phyloP scores from a whole-genome alignment of 2,888 invertebrate genomes.

The Hypomecis punctinalis region DNA sequence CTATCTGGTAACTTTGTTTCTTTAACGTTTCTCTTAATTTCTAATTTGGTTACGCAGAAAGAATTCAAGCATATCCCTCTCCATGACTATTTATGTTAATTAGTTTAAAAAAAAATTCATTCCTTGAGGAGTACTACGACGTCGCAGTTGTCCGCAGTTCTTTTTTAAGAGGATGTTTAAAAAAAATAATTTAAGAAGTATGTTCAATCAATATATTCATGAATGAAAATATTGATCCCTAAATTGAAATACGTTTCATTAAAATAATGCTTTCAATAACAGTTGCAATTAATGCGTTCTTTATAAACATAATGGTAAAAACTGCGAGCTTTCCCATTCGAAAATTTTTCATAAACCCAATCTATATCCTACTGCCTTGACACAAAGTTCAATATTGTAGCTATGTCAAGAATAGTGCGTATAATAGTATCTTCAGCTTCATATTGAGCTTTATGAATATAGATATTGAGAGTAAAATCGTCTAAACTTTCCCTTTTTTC shows the following conservation, averaged over 20 bases:
- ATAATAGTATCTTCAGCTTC: constrained; percentile 14
- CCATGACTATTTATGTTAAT: no score
- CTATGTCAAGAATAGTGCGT: constrained; percentile 3
- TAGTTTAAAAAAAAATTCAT: no score
- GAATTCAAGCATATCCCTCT: no score
- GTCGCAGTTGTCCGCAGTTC: no score
- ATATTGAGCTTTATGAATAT: constrained; percentile 44
- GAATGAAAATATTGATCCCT: no score
- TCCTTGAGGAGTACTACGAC: no score
- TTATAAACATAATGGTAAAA: constrained; percentile 61
- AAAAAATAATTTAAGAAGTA: no score
- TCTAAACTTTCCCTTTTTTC: constrained; percentile 48
- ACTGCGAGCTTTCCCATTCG: constrained; percentile 48
- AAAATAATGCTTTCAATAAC: constrained; percentile 58
- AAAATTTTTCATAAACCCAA: constrained; percentile 27
- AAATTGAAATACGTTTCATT: constrained; percentile 31
- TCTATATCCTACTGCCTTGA: constrained; percentile 35
- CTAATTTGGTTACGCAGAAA: no score
- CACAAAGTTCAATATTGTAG: constrained; percentile 34
- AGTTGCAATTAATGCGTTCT: constrained; percentile 62
- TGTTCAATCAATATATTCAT: no score
- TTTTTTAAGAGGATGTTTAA: no score
- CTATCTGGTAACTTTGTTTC: no score
- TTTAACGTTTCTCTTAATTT: no score
- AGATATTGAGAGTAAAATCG: constrained; percentile 45